Percentiles rank a stretch among this genome's conserved stretches.
Conservation (phyloP, 2,888 invertebrate species). For the Hydrotaea diabolus region DNA sequence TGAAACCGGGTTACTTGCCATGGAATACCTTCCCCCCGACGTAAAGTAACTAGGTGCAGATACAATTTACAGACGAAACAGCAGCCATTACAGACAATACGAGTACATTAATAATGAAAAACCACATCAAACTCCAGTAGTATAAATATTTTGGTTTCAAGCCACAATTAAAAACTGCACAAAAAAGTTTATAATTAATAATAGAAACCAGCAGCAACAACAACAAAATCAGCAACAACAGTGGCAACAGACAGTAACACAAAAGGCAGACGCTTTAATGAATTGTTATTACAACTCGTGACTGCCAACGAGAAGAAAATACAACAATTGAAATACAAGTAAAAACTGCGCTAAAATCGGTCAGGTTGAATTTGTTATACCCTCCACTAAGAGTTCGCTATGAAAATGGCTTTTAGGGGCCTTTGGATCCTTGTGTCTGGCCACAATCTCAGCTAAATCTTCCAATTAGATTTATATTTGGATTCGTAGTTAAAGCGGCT, state of each 20-base stretch:
- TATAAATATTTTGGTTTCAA: conserved; percentile 57
- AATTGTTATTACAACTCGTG: conserved; percentile 64
- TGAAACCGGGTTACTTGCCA: background rate
- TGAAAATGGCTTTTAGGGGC: too few relatives aligned
- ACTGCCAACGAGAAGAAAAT: conserved; percentile 51
- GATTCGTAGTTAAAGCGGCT: too few relatives aligned
- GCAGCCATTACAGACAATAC: conserved; percentile 12
- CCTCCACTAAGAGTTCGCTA: too few relatives aligned
- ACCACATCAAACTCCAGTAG: conserved; percentile 20
- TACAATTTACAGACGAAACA: conserved; percentile 14
- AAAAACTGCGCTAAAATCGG: too few relatives aligned
- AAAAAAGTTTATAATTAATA: conserved; percentile 61
- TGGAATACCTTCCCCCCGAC: conserved; percentile 14
- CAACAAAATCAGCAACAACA: too few relatives aligned
- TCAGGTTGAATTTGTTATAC: too few relatives aligned
- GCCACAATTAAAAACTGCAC: conserved; percentile 59
- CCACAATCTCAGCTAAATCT: too few relatives aligned
- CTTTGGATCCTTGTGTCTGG: too few relatives aligned
- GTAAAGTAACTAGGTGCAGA: background rate
- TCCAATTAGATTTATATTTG: too few relatives aligned
- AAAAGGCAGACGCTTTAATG: conserved; percentile 65
- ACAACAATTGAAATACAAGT: conserved; percentile 16
- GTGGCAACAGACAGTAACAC: conserved; percentile 42
- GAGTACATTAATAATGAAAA: background rate
- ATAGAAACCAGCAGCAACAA: conserved; percentile 36